Conservation (phyloP, 1,140 invertebrate species). For the roundworm (Caenorhabditis elegans) region WBcel235 BX284603.4:5674001-5674500, state of each 20-base stretch:
- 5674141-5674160: constrained; percentile 16
- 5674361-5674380: background rate
- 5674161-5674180: background rate
- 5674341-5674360: too few species aligned
- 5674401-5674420: background rate
- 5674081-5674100: background rate
- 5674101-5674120: too few species aligned
- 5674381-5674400: too few species aligned
- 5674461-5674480: too few species aligned
- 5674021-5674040: background rate
- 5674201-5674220: background rate
- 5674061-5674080: background rate
- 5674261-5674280: background rate
- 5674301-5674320: too few species aligned
- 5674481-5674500: too few species aligned
- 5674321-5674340: too few species aligned
- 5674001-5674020: background rate
- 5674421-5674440: too few species aligned
- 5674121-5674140: background rate
- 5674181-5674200: constrained; percentile 20
- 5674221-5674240: background rate
- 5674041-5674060: background rate
- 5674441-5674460: too few species aligned
- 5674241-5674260: background rate
- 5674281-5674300: background rate